These are phyloP conservation scores for Pseudochirops cupreus DNA, from an alignment of 2,797 vertebrate species.

Conservation along the genomic window DNA sequence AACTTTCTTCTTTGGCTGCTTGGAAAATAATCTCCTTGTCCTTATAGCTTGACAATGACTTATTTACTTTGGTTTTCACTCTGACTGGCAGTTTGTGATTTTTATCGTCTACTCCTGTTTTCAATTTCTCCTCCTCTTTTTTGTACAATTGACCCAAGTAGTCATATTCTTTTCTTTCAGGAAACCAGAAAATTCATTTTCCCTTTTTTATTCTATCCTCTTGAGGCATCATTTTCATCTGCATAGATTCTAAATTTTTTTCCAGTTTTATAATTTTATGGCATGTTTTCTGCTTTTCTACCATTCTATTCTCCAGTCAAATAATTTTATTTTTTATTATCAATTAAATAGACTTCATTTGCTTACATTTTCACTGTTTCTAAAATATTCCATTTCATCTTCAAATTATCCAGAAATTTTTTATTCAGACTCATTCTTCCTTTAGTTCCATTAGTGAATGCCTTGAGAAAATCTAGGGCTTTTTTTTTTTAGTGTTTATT, in stretches of 20 bases:
- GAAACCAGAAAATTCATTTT: not conserved
- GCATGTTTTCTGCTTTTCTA: not conserved
- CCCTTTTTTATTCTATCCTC: not conserved
- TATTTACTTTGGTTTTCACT: not conserved
- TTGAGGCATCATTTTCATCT: not conserved
- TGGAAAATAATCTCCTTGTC: not conserved
- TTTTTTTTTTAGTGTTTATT: not conserved
- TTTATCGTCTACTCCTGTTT: not conserved
- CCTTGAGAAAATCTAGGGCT: not conserved
- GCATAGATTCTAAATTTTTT: not conserved
- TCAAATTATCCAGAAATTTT: not conserved
- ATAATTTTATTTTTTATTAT: not conserved
- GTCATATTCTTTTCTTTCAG: not conserved
- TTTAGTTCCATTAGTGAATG: not conserved
- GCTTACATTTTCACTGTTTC: not conserved
- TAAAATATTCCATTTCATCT: not conserved
- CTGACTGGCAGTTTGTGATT: not conserved
- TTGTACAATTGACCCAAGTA: not conserved
- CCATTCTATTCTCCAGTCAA: not conserved
- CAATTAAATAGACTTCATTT: not conserved
- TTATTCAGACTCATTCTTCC: not conserved
- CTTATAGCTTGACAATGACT: not conserved
- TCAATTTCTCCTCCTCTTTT: not conserved
- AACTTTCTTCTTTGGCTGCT: not conserved
- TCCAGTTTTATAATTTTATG: not conserved